Evolutionary conservation across 2,888 invertebrate species (phyloP).

Genomic region (Cheilosia variabilis): DNA sequence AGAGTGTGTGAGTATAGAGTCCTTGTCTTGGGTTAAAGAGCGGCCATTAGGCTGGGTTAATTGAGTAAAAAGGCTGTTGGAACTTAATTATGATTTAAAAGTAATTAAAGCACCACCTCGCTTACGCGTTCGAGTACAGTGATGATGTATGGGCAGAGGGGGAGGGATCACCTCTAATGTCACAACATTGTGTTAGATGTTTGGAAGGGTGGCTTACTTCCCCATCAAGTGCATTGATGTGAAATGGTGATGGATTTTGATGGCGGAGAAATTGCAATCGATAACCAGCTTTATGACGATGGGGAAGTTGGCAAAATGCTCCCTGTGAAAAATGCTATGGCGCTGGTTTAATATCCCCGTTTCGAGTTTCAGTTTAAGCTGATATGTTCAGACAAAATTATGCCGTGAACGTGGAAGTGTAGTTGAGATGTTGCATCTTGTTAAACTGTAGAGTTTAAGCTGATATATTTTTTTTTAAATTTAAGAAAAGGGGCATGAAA

Average conservation of each 20-base stretch:
- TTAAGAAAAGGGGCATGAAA: too few species aligned
- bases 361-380: not conserved
- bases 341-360: not conserved
- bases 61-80: conserved; percentile 73
- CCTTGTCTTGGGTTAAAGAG: conserved; percentile 20
- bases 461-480: too few species aligned
- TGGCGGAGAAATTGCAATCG: conserved; percentile 59
- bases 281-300: conserved; percentile 3
- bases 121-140: conserved; percentile 17
- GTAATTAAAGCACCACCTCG: conserved; percentile 63
- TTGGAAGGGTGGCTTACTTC: conserved; percentile 38
- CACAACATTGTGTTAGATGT: conserved; percentile 35
- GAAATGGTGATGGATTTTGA: conserved; percentile 74
- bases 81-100: conserved; percentile 74
- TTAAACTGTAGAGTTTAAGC: too few species aligned
- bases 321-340: not conserved
- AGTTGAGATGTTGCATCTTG: too few species aligned
- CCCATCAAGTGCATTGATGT: conserved; percentile 63
- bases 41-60: conserved; percentile 70
- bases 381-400: too few species aligned
- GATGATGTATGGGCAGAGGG: not conserved
- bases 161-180: conserved; percentile 22
- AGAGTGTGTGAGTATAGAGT: conserved; percentile 12
- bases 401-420: too few species aligned
- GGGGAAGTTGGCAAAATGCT: not conserved